phyloP scores from a whole-genome alignment of 2,888 invertebrate species.

The Plagodis pulveraria region DNA sequence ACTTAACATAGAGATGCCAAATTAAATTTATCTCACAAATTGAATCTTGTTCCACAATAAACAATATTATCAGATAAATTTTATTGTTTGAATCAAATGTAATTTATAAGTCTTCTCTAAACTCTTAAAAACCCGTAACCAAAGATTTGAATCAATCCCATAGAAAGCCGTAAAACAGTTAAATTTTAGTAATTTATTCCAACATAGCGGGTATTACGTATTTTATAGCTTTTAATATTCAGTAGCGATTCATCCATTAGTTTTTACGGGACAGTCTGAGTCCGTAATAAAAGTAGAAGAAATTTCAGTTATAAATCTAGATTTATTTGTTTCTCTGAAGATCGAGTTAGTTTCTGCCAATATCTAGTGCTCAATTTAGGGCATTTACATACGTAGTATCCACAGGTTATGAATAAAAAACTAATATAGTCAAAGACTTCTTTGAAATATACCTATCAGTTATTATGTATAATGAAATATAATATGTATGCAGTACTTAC shows the following conservation, averaged over 20 bases:
- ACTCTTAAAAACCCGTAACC: not conserved
- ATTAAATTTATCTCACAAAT: too few relatives aligned
- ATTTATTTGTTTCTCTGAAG: slow-evolving; percentile 45
- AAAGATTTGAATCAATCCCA: not conserved
- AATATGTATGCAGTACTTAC: too few relatives aligned
- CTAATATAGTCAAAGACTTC: too few relatives aligned
- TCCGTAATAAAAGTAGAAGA: slow-evolving; percentile 41
- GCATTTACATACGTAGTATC: slow-evolving; percentile 4
- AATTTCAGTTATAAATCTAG: slow-evolving; percentile 46
- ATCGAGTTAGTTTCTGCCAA: slow-evolving; percentile 31
- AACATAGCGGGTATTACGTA: not conserved
- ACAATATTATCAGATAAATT: too few relatives aligned
- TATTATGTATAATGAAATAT: too few relatives aligned
- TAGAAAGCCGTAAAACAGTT: slow-evolving; percentile 4
- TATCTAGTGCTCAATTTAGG: slow-evolving; percentile 11
- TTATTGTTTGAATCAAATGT: not conserved
- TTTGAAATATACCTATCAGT: too few relatives aligned
- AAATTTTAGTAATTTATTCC: slow-evolving; percentile 6
- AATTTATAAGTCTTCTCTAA: not conserved
- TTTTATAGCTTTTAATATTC: slow-evolving; percentile 20
- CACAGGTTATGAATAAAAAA: slow-evolving; percentile 12
- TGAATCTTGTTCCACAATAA: too few relatives aligned
- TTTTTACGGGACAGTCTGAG: slow-evolving; percentile 40
- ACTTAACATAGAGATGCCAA: too few relatives aligned
- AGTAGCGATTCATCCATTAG: slow-evolving; percentile 29